Percentiles rank a stretch among this genome's conserved stretches.
phyloP scores from a whole-genome alignment of 2,797 vertebrate genomes.

The Gymnothorax reevesii region DNA sequence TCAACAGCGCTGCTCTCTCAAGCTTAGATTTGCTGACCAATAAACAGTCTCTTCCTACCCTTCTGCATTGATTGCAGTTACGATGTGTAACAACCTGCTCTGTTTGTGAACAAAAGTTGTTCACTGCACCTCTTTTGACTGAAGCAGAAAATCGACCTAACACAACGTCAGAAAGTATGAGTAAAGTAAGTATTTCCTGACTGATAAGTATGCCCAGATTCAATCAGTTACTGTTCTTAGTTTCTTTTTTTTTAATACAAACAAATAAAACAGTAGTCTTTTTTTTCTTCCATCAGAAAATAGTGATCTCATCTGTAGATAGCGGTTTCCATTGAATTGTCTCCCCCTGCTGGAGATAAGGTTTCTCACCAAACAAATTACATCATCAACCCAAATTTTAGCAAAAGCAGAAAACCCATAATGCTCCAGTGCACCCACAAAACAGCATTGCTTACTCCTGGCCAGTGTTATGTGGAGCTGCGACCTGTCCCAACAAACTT shows the following conservation, averaged over 20 bases:
- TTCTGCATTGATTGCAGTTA: background rate
- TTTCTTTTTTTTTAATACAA: background rate
- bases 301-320: background rate
- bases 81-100: background rate
- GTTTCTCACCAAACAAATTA: background rate
- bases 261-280: background rate
- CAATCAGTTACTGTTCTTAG: background rate
- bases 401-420: constrained; percentile 46
- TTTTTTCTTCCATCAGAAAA: background rate
- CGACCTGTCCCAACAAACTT: background rate
- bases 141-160: background rate
- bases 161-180: background rate
- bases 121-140: background rate
- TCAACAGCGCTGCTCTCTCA: background rate
- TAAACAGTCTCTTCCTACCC: background rate
- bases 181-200: background rate
- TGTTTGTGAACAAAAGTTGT: background rate
- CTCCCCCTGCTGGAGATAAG: constrained; percentile 44
- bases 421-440: constrained; percentile 24
- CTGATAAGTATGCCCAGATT: background rate
- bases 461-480: background rate
- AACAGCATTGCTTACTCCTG: constrained; percentile 24
- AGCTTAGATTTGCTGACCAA: background rate
- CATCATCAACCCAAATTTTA: constrained; percentile 10
- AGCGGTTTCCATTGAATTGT: background rate